Evolutionary conservation across 2,113 vertebrate genomes (phyloP).

Genomic region (Pipra filicauda): DNA sequence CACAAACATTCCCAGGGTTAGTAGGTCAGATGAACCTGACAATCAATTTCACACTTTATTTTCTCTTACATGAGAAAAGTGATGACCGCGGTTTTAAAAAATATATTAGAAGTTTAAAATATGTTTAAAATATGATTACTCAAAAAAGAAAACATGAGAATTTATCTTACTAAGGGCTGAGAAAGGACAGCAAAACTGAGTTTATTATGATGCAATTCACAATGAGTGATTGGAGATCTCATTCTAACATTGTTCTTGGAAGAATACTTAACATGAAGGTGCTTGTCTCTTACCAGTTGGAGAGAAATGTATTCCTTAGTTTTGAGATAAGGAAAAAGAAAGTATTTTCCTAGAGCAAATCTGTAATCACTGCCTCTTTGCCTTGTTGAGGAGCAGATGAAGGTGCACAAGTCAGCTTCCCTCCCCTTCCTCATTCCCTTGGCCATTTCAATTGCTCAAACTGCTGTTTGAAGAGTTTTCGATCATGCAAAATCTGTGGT

Average conservation of each 20-base stretch:
- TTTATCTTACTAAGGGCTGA: neutral
- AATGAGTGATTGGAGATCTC: neutral
- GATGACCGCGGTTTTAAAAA: neutral
- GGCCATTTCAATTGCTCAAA: neutral
- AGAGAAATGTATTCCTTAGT: neutral
- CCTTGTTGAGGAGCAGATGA: neutral
- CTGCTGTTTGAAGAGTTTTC: neutral
- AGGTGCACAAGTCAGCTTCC: neutral
- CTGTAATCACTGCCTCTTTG: neutral
- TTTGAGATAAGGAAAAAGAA: neutral
- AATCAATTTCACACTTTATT: slow-evolving; percentile 1
- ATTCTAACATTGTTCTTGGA: neutral
- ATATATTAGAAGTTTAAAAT: neutral
- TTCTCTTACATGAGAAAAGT: neutral
- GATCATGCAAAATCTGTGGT: accelerated
- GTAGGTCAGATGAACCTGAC: neutral
- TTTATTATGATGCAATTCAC: neutral
- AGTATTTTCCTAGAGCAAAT: neutral
- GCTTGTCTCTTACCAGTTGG: neutral
- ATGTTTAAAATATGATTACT: neutral
- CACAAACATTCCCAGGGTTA: neutral
- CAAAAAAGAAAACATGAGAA: neutral
- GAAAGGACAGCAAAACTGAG: neutral
- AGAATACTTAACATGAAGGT: neutral
- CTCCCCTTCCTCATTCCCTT: neutral